Evolutionary conservation across 2,888 invertebrate species (phyloP).

Genomic region (Microctonus hyperodae): DNA sequence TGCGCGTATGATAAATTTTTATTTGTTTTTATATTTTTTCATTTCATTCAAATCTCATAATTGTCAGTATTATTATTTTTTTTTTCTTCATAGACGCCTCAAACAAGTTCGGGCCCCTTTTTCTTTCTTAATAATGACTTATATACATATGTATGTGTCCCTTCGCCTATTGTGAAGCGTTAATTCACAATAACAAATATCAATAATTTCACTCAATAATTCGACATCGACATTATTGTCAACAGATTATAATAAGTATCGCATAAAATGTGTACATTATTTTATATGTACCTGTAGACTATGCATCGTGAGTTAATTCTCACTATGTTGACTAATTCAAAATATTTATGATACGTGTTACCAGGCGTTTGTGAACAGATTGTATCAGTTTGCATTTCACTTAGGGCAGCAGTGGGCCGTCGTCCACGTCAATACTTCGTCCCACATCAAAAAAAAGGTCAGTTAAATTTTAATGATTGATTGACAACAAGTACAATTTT

Average conservation of each 20-base stretch:
- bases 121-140: no score
- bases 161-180: no score
- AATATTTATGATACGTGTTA: conserved; percentile 66
- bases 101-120: no score
- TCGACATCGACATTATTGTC: conserved; percentile 18
- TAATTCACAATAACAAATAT: no score
- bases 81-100: no score
- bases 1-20: no score
- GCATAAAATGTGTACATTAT: not conserved
- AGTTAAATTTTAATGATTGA: conserved; percentile 43
- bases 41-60: no score
- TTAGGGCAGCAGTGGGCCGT: conserved; percentile 84
- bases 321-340: conserved; percentile 19
- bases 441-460: conserved; percentile 73
- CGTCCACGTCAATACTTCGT: conserved; percentile 67
- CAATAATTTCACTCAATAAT: no score
- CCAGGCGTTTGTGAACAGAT: conserved; percentile 69
- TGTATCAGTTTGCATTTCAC: conserved; percentile 75
- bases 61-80: no score
- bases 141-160: no score
- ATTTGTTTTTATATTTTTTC: no score
- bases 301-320: conserved; percentile 10
- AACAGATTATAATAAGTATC: not conserved
- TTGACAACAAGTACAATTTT: not conserved
- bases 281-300: conserved; percentile 1